Percentiles rank a stretch among this genome's conserved stretches.
Evolutionary conservation across 2,888 invertebrate genomes (phyloP).

Genomic region (Pantelozetes paolii): DNA sequence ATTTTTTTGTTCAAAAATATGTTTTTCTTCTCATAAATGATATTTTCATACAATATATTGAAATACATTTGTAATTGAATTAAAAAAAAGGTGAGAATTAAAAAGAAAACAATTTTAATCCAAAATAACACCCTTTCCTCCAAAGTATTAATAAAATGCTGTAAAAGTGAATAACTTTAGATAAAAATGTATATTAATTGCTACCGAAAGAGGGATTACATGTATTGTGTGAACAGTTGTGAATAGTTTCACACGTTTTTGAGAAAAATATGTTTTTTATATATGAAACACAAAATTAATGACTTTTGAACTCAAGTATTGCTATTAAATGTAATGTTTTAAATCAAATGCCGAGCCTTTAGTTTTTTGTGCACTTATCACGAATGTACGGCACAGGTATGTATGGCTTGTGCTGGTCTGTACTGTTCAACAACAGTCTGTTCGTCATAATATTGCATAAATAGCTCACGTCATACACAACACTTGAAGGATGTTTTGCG

Average conservation of each 20-base stretch:
- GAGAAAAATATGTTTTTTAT: neutral
- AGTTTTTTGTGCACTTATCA: conserved; percentile 14
- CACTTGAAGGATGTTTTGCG: conserved; percentile 13
- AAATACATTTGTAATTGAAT: no score
- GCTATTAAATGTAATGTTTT: neutral
- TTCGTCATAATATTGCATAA: conserved; percentile 25
- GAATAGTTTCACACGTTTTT: conserved; percentile 23
- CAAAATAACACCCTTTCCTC: no score
- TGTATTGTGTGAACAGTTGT: no score
- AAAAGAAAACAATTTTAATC: no score
- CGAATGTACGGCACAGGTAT: conserved; percentile 23
- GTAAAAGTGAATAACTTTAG: neutral
- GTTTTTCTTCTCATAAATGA: neutral
- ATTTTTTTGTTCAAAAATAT: neutral
- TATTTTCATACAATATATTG: neutral
- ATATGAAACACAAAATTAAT: conserved; percentile 26
- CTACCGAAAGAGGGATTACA: conserved; percentile 8
- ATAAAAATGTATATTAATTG: neutral
- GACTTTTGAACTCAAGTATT: conserved; percentile 3
- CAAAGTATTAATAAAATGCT: neutral
- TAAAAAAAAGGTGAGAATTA: no score
- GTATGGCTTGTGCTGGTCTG: neutral
- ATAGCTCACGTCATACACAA: conserved; percentile 28
- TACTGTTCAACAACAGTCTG: no score
- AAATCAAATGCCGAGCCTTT: neutral